phyloP scores from a whole-genome alignment of 2,113 vertebrate genomes.

The Bos indicus region DNA sequence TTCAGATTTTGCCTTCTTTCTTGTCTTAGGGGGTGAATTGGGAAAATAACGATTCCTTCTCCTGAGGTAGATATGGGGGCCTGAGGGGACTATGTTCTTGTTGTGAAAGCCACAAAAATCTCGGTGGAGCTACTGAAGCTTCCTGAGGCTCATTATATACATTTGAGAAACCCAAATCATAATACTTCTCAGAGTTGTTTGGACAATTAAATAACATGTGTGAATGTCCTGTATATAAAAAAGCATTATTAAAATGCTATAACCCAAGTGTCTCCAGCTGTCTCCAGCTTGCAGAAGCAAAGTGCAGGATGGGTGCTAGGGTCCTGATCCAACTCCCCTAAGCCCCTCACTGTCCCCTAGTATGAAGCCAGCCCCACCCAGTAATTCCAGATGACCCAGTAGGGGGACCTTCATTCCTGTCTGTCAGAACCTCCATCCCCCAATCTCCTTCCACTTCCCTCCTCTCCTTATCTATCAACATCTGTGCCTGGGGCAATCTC shows the following conservation, averaged over 20 bases:
- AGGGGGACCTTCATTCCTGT: not conserved
- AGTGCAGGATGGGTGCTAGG: not conserved
- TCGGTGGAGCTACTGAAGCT: not conserved
- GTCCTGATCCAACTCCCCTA: not conserved
- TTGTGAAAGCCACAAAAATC: not conserved
- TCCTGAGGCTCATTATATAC: not conserved
- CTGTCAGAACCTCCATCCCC: not conserved
- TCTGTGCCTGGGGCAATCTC: not conserved
- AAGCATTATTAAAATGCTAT: not conserved
- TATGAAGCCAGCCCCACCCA: accelerated
- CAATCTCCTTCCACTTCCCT: not conserved
- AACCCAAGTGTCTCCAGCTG: not conserved
- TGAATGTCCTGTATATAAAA: not conserved
- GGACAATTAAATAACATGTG: not conserved
- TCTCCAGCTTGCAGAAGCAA: not conserved
- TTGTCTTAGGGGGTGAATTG: not conserved
- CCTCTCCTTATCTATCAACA: not conserved
- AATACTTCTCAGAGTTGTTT: not conserved
- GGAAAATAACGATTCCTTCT: not conserved
- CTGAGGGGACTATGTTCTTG: not conserved
- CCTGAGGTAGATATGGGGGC: not conserved
- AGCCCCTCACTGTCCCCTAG: not conserved
- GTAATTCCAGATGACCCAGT: not conserved
- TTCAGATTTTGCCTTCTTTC: not conserved
- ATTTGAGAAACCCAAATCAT: not conserved